Conservation (phyloP, 2,797 vertebrate species). For the Hipposideros larvatus region DNA sequence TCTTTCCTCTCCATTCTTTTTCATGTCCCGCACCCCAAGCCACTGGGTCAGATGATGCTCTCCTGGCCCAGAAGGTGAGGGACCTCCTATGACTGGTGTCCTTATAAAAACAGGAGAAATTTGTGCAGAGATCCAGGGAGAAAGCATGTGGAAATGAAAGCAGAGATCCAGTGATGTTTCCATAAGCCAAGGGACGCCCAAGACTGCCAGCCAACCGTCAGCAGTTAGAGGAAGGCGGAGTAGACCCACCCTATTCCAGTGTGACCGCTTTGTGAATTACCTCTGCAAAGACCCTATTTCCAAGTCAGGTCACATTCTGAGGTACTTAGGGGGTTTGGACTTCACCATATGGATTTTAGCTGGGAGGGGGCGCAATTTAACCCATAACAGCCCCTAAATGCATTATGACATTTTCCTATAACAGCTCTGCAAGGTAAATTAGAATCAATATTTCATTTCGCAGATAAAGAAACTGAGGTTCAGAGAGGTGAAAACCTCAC, state of each 20-base stretch:
- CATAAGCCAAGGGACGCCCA: no score
- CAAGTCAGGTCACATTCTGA: background rate
- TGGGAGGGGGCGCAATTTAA: background rate
- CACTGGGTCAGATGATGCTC: background rate
- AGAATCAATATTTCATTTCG: background rate
- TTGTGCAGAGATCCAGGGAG: background rate
- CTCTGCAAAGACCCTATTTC: background rate
- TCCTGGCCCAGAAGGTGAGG: background rate
- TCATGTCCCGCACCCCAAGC: background rate
- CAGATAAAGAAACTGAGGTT: background rate
- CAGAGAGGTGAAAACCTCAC: background rate
- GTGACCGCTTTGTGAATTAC: background rate
- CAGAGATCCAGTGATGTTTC: background rate
- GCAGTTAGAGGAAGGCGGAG: background rate
- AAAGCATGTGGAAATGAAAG: background rate
- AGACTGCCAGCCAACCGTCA: no score
- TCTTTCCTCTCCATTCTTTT: background rate
- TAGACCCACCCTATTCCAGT: fast-evolving
- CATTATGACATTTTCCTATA: background rate
- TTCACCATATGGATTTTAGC: background rate
- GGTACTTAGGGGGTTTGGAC: background rate
- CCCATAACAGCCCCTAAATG: background rate
- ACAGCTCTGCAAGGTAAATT: background rate
- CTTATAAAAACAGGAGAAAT: background rate
- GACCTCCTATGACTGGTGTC: background rate